These are phyloP conservation scores for Epistrophella euchroma DNA, from an alignment of 2,888 invertebrate species.

Conservation along the genomic window DNA sequence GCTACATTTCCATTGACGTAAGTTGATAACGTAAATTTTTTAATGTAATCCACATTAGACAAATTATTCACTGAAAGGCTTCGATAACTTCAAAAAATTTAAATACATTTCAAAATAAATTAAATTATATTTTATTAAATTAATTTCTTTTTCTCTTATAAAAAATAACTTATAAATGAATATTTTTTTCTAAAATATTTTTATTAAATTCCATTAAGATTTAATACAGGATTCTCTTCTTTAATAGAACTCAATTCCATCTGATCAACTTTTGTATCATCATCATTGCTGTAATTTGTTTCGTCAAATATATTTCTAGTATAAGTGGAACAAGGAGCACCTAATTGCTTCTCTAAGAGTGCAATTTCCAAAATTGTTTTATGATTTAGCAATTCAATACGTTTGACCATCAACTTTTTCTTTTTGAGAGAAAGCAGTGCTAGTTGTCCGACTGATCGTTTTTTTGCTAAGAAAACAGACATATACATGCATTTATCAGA, in stretches of 20 bases:
- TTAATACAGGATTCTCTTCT: background rate
- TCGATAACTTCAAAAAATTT: too few relatives aligned
- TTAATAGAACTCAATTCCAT: background rate
- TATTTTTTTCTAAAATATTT: too few relatives aligned
- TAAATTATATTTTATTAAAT: too few relatives aligned
- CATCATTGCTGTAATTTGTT: background rate
- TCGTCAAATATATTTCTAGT: background rate
- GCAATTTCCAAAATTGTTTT: conserved; percentile 20
- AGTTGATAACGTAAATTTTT: too few relatives aligned
- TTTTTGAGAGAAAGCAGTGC: conserved; percentile 76
- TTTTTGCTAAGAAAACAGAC: background rate
- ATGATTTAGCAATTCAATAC: conserved; percentile 4
- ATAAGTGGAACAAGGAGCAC: background rate
- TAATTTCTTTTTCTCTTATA: too few relatives aligned
- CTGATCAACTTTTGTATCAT: background rate
- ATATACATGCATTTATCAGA: background rate
- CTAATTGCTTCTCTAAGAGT: conserved; percentile 9
- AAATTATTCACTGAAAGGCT: too few relatives aligned
- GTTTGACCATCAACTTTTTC: conserved; percentile 3
- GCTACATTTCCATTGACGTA: too few relatives aligned
- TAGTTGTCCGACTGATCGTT: background rate
- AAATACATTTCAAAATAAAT: too few relatives aligned
- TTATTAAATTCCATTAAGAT: background rate
- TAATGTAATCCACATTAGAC: too few relatives aligned
- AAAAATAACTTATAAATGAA: too few relatives aligned